Percentiles rank a stretch among this genome's conserved stretches.
Evolutionary conservation across 2,888 invertebrate genomes (phyloP).

Genomic region (Azorinus chamasolen): DNA sequence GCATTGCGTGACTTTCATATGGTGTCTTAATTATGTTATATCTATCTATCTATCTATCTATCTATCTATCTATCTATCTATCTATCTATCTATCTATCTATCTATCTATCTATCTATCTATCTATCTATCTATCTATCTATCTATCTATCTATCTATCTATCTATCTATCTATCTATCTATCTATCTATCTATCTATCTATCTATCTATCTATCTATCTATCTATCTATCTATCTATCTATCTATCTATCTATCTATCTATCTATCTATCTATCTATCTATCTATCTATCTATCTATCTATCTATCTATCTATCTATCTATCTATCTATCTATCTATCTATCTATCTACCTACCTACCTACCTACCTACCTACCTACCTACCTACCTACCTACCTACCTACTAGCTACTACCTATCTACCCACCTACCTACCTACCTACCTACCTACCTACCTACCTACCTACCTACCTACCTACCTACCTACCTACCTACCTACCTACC

Average conservation of each 20-base stretch:
- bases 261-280: neutral
- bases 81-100: neutral
- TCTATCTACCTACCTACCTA: neutral
- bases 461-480: neutral
- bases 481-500: neutral
- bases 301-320: neutral
- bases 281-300: neutral
- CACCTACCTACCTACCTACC: neutral
- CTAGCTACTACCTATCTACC: neutral
- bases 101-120: neutral
- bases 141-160: no score
- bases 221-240: neutral
- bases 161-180: no score
- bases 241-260: neutral
- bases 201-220: no score
- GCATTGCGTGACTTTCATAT: no score
- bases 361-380: neutral
- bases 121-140: neutral
- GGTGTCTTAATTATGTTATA: no score
- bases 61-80: neutral
- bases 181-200: no score
- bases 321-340: neutral
- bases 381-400: neutral
- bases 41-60: neutral
- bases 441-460: neutral